phyloP scores from a whole-genome alignment of 2,888 invertebrate genomes.

The Nomada ferruginata region DNA sequence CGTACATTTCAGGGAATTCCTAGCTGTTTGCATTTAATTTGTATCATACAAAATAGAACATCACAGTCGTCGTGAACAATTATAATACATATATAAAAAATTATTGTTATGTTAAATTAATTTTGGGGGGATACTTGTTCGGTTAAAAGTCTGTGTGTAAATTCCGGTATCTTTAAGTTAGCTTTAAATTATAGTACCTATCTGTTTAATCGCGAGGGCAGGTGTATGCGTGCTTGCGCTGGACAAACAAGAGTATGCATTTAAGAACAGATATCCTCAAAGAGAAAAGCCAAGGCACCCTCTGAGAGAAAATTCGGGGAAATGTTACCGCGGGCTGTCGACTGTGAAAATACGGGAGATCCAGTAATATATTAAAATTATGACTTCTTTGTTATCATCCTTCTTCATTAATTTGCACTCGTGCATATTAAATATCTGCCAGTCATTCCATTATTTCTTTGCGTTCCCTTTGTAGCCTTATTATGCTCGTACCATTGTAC shows the following conservation, averaged over 20 bases:
- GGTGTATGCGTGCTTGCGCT: too few relatives aligned
- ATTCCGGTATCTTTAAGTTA: not conserved
- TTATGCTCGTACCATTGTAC: too few relatives aligned
- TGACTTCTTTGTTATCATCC: not conserved
- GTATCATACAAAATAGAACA: too few relatives aligned
- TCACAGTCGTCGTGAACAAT: not conserved
- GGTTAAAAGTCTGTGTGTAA: not conserved
- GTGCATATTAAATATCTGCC: not conserved
- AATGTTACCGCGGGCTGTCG: not conserved
- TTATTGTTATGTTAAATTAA: not conserved
- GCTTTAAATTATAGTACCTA: slow-evolving; percentile 7
- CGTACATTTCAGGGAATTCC: too few relatives aligned
- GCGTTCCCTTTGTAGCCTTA: too few relatives aligned
- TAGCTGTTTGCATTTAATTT: too few relatives aligned
- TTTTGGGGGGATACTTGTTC: not conserved
- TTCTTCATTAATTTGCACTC: not conserved
- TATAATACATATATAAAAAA: not conserved
- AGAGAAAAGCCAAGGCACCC: not conserved
- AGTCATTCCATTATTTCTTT: not conserved
- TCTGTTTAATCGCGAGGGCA: not conserved
- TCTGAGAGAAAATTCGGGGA: not conserved
- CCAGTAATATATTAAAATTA: not conserved
- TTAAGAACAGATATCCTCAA: not conserved
- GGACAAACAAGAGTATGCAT: not conserved
- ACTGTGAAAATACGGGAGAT: too few relatives aligned